phyloP scores from a whole-genome alignment of 37 sponge, comb jelly and placozoan species.

The Oopsacas minuta region DNA sequence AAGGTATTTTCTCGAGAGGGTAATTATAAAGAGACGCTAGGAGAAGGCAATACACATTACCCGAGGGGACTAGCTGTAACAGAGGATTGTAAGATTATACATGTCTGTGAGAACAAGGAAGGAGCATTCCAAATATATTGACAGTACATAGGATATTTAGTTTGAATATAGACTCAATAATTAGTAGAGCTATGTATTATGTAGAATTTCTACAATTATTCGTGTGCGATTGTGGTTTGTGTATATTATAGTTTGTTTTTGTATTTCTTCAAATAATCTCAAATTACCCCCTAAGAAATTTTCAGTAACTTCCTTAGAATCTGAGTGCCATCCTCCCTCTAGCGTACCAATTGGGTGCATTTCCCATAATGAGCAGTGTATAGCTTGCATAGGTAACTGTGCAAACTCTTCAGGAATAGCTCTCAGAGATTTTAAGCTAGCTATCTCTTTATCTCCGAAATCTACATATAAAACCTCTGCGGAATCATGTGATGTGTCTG shows the following conservation, averaged over 20 bases:
- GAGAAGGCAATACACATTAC: neutral
- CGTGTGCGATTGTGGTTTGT: no score
- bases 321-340: slow-evolving; percentile 8
- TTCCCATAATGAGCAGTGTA: neutral
- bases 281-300: neutral
- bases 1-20: neutral
- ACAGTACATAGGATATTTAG: neutral
- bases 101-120: neutral
- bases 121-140: neutral
- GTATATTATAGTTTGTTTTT: no score
- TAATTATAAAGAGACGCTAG: neutral
- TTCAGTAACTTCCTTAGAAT: neutral
- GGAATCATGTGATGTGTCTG: neutral
- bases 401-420: neutral
- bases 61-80: neutral
- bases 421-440: neutral
- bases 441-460: neutral
- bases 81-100: neutral
- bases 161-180: no score
- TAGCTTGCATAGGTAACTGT: neutral
- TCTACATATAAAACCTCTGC: neutral
- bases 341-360: neutral
- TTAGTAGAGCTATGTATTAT: no score
- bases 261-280: neutral
- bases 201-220: no score